These are phyloP conservation scores for Mimumesa dahlbomi DNA, from an alignment of 2,888 invertebrate genomes.

Conservation along the genomic window DNA sequence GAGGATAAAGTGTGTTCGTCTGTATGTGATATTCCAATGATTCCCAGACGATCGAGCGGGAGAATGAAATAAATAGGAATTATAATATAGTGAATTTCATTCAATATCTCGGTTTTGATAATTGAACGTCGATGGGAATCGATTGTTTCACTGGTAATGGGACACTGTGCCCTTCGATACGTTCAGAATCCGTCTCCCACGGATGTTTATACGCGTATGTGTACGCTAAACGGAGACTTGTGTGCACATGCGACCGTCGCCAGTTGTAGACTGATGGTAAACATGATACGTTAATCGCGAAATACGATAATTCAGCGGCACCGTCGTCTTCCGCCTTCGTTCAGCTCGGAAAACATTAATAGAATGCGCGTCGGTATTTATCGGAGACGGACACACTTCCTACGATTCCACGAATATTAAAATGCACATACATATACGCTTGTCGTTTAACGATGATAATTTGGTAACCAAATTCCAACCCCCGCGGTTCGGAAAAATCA, in stretches of 20 bases:
- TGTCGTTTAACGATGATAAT: too few relatives aligned
- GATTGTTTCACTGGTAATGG: background rate
- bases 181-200: background rate
- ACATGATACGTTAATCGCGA: slow-evolving; percentile 30
- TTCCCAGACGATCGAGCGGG: too few relatives aligned
- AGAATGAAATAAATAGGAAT: too few relatives aligned
- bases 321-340: slow-evolving; percentile 22
- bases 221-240: slow-evolving; percentile 6
- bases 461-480: too few relatives aligned
- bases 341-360: too few relatives aligned
- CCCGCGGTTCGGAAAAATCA: too few relatives aligned
- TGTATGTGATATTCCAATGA: too few relatives aligned
- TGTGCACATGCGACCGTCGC: slow-evolving; percentile 1
- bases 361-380: background rate
- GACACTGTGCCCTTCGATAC: background rate
- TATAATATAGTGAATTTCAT: too few relatives aligned
- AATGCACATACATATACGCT: too few relatives aligned
- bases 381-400: too few relatives aligned
- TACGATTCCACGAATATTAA: too few relatives aligned
- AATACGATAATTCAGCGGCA: slow-evolving; percentile 28
- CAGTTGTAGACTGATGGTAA: slow-evolving; percentile 19
- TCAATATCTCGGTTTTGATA: background rate
- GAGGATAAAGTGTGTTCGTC: too few relatives aligned
- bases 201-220: slow-evolving; percentile 28
- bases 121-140: background rate